Base-by-base conservation (phyloP, 2,797 vertebrate species). In the Sphenodon punctatus region DNA sequence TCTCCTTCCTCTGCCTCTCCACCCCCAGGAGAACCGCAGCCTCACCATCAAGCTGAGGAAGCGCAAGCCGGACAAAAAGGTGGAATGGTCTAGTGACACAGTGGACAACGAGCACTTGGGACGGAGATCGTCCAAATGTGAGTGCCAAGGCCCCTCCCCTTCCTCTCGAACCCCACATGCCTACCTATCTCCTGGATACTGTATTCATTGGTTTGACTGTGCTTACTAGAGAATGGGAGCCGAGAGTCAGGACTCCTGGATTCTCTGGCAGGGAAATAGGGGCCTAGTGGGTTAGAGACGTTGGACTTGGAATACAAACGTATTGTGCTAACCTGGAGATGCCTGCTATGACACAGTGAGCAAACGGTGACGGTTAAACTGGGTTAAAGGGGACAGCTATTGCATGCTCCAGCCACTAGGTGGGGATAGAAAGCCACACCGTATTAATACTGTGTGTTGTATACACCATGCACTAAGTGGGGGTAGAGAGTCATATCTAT, bases 31-130 rank as follows among this genome's bases (percentile, higher is more conserved):
- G 89, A 97, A 98, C 75, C 96, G 98, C 8, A 98, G 97, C 65
- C 94, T 99, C 79, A 99, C 98, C 38, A 97, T 99, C 92, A 98
- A 97, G 87, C 95, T 99, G 74, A 96, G 97, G 89, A 99, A 98
- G 94, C 96, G 97, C 89, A 98, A 98, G 91, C 98, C 98, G 1
- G 97, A 98, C 78, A 98, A 98, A 91, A 98, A 98, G 77, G 98
- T 99, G 67, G 98, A 98, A 94, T 99, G 97, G 97, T 97, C 97
- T 9, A 98, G 97, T 34, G 98, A 98, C 94, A 99, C 98, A 0
- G 97, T 98, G 13, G 98, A 98, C 93, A 99, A 99, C 4, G 98
- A 99, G 74, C 97, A 99, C 86, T 94, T 98, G 89, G 98, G 98
- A 7, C 96, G 97, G 42, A 96, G 98, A 78, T 99, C 98, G 60